phyloP scores from a whole-genome alignment of 2,113 vertebrate genomes.

The Rattus norvegicus region DNA sequence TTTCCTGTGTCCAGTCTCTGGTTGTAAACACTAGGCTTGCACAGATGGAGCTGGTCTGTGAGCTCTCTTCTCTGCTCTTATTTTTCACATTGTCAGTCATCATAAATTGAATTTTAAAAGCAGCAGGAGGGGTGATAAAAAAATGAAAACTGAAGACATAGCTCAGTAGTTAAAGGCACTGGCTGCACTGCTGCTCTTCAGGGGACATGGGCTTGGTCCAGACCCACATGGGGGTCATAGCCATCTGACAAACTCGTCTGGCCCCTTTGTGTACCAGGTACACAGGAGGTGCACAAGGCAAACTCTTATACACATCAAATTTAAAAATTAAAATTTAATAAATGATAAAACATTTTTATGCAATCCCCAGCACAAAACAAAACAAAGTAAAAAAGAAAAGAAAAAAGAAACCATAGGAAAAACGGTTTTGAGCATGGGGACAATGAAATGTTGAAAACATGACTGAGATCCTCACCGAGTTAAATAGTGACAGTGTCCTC shows the following conservation, averaged over 20 bases:
- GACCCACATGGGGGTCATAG: background rate
- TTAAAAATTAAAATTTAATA: background rate
- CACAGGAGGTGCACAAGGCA: background rate
- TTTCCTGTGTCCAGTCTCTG: background rate
- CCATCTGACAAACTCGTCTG: background rate
- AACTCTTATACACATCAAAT: background rate
- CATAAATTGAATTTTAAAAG: background rate
- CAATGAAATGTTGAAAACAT: background rate
- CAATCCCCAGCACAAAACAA: background rate
- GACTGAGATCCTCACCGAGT: background rate
- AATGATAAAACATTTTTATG: background rate
- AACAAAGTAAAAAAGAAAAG: background rate
- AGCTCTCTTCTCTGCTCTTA: too few relatives aligned
- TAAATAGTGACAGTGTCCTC: background rate
- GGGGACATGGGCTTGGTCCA: background rate
- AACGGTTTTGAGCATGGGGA: background rate
- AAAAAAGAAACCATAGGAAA: background rate
- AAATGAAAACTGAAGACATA: background rate
- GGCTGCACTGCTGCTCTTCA: background rate
- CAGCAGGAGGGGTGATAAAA: background rate
- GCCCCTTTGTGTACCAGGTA: background rate
- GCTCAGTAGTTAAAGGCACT: background rate
- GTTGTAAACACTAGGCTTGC: rapidly evolving
- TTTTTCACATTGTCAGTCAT: background rate
- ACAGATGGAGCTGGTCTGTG: background rate